Conservation (phyloP, 2,888 invertebrate species). For the Junonia oenone region DNA sequence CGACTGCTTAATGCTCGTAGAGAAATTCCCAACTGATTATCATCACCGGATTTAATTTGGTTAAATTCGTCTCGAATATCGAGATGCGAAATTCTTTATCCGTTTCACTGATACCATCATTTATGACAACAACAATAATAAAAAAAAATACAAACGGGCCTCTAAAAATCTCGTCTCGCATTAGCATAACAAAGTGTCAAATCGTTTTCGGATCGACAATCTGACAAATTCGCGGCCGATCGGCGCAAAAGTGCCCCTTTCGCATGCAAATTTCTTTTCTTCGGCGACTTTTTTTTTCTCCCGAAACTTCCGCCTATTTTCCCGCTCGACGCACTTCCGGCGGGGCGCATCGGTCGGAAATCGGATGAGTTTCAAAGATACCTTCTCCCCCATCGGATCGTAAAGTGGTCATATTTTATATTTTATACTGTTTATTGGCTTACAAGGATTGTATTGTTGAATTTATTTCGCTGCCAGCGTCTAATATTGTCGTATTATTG, state of each 20-base stretch:
- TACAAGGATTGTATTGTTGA: slow-evolving; percentile 40
- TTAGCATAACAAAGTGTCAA: slow-evolving; percentile 75
- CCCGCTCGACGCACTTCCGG: slow-evolving; percentile 73
- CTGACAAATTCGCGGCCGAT: slow-evolving; percentile 75
- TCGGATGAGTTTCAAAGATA: slow-evolving; percentile 49
- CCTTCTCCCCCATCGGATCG: slow-evolving; percentile 34
- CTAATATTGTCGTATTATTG: background rate
- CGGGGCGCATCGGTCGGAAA: slow-evolving; percentile 63
- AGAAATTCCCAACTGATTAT: background rate
- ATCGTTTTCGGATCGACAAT: slow-evolving; percentile 69
- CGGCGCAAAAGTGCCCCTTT: slow-evolving; percentile 71
- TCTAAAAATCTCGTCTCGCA: slow-evolving; percentile 35
- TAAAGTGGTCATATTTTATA: slow-evolving; percentile 57
- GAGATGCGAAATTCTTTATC: background rate
- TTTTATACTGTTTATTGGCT: slow-evolving; percentile 62
- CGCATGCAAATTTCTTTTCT: slow-evolving; percentile 74
- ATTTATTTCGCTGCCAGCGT: slow-evolving; percentile 19
- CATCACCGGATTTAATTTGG: background rate
- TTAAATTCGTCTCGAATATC: background rate
- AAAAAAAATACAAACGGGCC: slow-evolving; percentile 10
- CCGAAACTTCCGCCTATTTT: slow-evolving; percentile 77
- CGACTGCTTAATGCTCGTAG: slow-evolving; percentile 1
- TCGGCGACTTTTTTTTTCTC: slow-evolving; percentile 59
- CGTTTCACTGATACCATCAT: slow-evolving; percentile 4
- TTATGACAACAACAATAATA: background rate